A percentile compares a stretch with the other conserved stretches of the same genome.
Conservation (phyloP, 1,140 invertebrate species). For the Drosophila rhopaloa region DNA sequence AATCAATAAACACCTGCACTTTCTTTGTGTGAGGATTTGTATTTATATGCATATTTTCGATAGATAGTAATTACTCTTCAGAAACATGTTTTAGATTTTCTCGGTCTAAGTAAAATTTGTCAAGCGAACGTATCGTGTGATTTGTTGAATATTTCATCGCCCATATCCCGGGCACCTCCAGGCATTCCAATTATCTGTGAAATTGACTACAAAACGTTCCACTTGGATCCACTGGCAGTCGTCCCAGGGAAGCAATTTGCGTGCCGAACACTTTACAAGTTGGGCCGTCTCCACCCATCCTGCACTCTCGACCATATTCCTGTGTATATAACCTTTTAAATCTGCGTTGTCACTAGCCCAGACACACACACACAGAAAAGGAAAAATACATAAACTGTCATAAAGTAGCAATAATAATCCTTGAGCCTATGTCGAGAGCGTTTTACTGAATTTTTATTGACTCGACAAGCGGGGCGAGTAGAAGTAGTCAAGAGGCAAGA, state of each 20-base stretch:
- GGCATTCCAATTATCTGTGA: conserved; percentile 49
- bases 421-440: conserved; percentile 77
- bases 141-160: conserved; percentile 29
- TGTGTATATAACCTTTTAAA: conserved; percentile 66
- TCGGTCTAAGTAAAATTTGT: conserved; percentile 29
- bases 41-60: background rate
- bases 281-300: conserved; percentile 22
- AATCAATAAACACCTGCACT: too few species aligned
- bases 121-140: conserved; percentile 6
- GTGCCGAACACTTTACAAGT: conserved; percentile 48
- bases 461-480: conserved; percentile 29
- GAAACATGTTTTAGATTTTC: background rate
- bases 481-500: background rate
- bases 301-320: conserved; percentile 8
- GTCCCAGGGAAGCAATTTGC: conserved; percentile 56
- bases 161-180: conserved; percentile 13
- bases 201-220: conserved; percentile 47
- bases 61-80: background rate
- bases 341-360: conserved; percentile 46
- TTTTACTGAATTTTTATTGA: conserved; percentile 83
- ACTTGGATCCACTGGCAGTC: conserved; percentile 32
- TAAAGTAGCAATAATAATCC: conserved; percentile 80
- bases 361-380: conserved; percentile 42
- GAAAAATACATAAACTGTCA: conserved; percentile 64
- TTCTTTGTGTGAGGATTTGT: background rate